Base-by-base conservation (phyloP, 1,140 invertebrate species). In the Papilio polyxenes region DNA sequence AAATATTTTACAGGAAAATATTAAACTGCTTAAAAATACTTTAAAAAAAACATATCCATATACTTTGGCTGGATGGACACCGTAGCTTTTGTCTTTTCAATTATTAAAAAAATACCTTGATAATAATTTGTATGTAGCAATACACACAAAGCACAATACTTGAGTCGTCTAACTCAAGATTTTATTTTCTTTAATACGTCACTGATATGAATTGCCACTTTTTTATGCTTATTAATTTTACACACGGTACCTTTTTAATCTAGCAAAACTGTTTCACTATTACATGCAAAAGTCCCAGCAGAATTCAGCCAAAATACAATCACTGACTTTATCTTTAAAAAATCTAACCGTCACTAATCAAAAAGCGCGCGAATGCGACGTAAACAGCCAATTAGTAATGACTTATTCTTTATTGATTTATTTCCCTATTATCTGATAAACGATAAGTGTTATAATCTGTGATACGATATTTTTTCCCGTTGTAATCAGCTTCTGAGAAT, bases 401-500 rank as follows among this genome's bases (percentile, higher is more conserved):
- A 59, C 20, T 59, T 56, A 56, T 56, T 8, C 17, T 8, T 20
- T 59, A 59, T 59, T 59, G 56, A 59, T 59, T 11, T 51, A 51
- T 59, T 59, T 6, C n/a, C 17, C n/a, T 7, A n/a, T 59, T 59
- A 59, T 59, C 56, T 59, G 56, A 59, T 59, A 59, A 9, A 3
- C 56, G 56, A 59, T 59, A 59, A 59, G 56, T 20, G 56, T 6
- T 20, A 20, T 59, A 59, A 59, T 20, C 2, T 59, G 23, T 31
- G 23, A 59, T 59, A 20, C 2, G 56, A 59, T 59, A 7, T 59
- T 59, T 31, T 59, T 59, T 59, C n/a, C 56, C 56, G 20, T 20
- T 59, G 17, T 59, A 20, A 59, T 59, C 56, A 59, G 56, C 56
- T 59, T 59, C 56, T 59, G 56, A n/a, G 56, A 59, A 59, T 59